phyloP scores from a whole-genome alignment of 2,888 invertebrate species.

The Drosophila rubida region DNA sequence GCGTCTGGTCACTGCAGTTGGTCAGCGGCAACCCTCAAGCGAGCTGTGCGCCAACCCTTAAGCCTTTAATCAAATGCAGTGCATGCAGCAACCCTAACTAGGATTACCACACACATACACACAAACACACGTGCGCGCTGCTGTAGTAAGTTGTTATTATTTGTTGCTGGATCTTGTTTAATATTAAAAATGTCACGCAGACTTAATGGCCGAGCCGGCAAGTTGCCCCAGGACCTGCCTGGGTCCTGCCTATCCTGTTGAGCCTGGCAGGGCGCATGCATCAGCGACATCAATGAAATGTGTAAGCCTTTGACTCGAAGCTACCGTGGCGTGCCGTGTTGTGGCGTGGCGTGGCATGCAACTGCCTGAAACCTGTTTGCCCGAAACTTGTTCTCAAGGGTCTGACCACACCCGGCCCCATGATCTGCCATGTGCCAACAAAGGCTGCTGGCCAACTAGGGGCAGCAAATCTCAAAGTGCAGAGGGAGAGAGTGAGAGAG shows the following conservation, averaged over 20 bases:
- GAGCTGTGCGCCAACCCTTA: constrained; percentile 62
- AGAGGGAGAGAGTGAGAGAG: neutral
- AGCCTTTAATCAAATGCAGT: constrained; percentile 70
- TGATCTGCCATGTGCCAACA: constrained; percentile 58
- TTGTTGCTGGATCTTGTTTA: constrained; percentile 65
- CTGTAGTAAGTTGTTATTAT: constrained; percentile 67
- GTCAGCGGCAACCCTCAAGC: constrained; percentile 35
- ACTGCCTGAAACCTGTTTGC: constrained; percentile 70
- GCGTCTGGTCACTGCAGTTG: constrained; percentile 31
- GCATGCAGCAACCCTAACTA: constrained; percentile 28
- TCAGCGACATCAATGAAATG: constrained; percentile 73
- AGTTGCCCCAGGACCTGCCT: constrained; percentile 10
- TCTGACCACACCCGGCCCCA: constrained; percentile 45
- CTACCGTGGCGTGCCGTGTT: constrained; percentile 49
- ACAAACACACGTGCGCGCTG: constrained; percentile 38
- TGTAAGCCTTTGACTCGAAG: constrained; percentile 76
- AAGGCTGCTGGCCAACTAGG: constrained; percentile 36
- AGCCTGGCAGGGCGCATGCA: constrained; percentile 44
- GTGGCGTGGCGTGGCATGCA: constrained; percentile 51
- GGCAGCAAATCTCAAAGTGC: constrained; percentile 63
- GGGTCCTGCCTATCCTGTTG: neutral
- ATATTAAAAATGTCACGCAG: constrained; percentile 74
- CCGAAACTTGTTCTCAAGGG: constrained; percentile 71
- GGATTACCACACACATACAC: constrained; percentile 1
- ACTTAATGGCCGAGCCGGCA: constrained; percentile 39